These are phyloP conservation scores for Cydia pomonella DNA, from an alignment of 1,140 invertebrate genomes.

Conservation along the genomic window DNA sequence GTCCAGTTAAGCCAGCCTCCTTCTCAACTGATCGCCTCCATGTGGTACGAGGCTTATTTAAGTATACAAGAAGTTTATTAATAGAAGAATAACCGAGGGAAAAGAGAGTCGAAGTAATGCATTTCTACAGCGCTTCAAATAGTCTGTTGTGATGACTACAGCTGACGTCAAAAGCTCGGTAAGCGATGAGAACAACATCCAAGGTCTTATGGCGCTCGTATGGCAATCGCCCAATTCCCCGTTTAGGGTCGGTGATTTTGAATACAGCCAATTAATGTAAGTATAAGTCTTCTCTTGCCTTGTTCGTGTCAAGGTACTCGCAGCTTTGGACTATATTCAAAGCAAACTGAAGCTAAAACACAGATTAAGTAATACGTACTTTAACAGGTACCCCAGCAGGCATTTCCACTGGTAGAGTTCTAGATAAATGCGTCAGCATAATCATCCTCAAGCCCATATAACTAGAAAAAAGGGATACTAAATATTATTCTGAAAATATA, in stretches of 20 bases:
- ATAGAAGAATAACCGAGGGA: too few species aligned
- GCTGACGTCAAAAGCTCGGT: neutral
- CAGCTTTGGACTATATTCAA: neutral
- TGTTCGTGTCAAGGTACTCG: neutral
- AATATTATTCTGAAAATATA: too few species aligned
- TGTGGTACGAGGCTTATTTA: too few species aligned
- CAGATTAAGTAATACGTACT: neutral
- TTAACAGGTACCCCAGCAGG: too few species aligned
- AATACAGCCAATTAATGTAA: constrained; percentile 4
- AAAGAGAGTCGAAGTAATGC: too few species aligned
- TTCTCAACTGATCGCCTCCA: too few species aligned
- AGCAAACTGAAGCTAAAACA: neutral
- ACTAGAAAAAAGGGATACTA: too few species aligned
- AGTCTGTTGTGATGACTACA: neutral
- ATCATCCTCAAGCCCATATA: too few species aligned
- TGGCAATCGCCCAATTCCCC: constrained; percentile 1
- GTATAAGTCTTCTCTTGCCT: neutral
- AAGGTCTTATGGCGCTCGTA: neutral
- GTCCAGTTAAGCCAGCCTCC: too few species aligned
- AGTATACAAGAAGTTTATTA: too few species aligned
- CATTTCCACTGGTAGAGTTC: too few species aligned
- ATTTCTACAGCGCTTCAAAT: neutral
- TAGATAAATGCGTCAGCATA: too few species aligned
- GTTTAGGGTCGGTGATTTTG: constrained; percentile 10
- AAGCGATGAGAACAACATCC: neutral